Conservation (phyloP, 37 sponge, comb jelly and placozoan genomes). For the Beroe ovata region DNA sequence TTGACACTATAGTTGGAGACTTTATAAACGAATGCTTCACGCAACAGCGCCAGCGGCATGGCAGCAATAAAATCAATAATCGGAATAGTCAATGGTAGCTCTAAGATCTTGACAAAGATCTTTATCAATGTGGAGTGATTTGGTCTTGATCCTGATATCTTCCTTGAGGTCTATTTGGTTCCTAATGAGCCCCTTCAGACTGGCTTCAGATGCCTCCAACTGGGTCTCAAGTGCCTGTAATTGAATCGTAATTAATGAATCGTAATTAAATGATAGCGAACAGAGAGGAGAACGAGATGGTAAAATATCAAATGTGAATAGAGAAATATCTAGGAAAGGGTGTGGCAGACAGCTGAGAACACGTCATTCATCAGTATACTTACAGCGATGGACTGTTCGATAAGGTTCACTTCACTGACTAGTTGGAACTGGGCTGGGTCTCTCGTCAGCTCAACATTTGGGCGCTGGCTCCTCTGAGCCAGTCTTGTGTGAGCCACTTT, state of each 20-base stretch:
- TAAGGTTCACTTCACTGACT: constrained; percentile 80
- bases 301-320: no score
- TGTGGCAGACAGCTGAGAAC: no score
- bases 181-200: constrained; percentile 79
- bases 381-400: constrained; percentile 55
- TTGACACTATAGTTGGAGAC: no score
- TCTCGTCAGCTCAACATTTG: constrained; percentile 85
- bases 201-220: constrained; percentile 72
- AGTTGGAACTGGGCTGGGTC: constrained; percentile 91
- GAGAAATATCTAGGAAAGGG: no score
- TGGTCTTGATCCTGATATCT: constrained; percentile 85
- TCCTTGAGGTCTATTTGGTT: constrained; percentile 85
- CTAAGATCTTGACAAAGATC: constrained; percentile 74
- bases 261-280: no score
- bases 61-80: constrained; percentile 64
- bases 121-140: constrained; percentile 82
- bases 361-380: background rate
- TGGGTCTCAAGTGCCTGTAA: constrained; percentile 70
- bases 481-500: constrained; percentile 86
- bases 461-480: constrained; percentile 73
- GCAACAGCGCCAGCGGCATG: no score
- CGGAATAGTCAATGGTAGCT: constrained; percentile 52
- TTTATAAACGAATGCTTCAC: no score
- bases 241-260: no score
- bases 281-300: no score